Conservation (phyloP, 2,113 vertebrate species). For the Lethenteron camtschaticum region DNA sequence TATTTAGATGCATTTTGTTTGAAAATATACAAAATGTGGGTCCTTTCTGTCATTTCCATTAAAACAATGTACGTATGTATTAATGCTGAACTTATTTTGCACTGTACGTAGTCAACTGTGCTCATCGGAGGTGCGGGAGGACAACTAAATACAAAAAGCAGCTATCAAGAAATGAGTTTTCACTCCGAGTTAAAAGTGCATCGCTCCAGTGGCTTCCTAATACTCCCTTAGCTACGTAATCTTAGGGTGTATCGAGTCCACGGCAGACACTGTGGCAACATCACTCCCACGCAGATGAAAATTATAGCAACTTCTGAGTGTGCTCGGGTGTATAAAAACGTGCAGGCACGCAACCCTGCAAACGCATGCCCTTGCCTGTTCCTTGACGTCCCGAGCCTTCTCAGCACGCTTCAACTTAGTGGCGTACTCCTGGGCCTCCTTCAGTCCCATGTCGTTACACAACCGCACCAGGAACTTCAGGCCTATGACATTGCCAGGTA, state of each 20-base stretch:
- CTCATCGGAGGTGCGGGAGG: too few species aligned
- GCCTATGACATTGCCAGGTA: slow-evolving; percentile 22
- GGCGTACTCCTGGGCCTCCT: slow-evolving; percentile 70
- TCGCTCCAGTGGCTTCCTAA: not conserved
- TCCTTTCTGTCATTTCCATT: too few species aligned
- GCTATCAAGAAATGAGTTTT: too few species aligned
- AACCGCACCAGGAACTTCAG: slow-evolving; percentile 69
- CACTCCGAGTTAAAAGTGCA: too few species aligned
- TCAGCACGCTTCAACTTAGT: slow-evolving; percentile 75
- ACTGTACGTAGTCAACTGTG: too few species aligned
- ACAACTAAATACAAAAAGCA: too few species aligned
- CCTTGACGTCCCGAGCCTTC: slow-evolving; percentile 73
- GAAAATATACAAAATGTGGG: too few species aligned
- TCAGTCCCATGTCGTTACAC: slow-evolving; percentile 69
- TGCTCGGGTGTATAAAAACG: not conserved
- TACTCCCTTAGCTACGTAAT: not conserved
- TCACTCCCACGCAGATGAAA: not conserved
- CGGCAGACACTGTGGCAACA: not conserved
- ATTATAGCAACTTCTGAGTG: not conserved
- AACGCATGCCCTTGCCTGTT: slow-evolving; percentile 36
- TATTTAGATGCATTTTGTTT: too few species aligned
- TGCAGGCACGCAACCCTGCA: slow-evolving; percentile 1
- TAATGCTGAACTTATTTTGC: too few species aligned
- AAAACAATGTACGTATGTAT: too few species aligned
- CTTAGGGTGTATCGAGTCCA: not conserved